Conservation (phyloP, 2,113 vertebrate species). For the Psephotus haematonotus region DNA sequence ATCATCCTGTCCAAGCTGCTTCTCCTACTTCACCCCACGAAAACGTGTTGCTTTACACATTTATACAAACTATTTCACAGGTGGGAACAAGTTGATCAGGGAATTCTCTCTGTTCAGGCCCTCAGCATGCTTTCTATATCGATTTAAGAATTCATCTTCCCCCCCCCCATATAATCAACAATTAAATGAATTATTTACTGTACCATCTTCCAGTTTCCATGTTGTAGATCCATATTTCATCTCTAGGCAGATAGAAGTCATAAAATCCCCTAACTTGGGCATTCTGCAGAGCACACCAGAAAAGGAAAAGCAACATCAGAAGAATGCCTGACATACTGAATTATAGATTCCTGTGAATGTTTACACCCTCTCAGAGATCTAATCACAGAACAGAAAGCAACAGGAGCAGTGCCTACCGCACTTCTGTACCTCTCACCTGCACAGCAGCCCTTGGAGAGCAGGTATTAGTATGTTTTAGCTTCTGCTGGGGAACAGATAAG, state of each 20-base stretch:
- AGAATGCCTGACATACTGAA: not conserved
- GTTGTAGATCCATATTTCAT: slow-evolving; percentile 95
- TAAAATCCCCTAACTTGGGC: slow-evolving; percentile 84
- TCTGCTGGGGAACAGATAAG: not conserved
- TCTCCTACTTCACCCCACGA: not conserved
- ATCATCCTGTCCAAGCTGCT: not conserved
- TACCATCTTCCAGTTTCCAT: slow-evolving; percentile 95
- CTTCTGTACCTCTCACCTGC: not conserved
- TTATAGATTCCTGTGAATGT: not conserved
- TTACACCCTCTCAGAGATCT: not conserved
- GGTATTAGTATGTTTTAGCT: not conserved
- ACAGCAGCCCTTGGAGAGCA: not conserved
- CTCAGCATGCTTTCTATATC: not conserved
- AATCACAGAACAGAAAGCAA: not conserved
- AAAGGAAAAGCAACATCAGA: not conserved
- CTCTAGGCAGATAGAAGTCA: slow-evolving; percentile 92
- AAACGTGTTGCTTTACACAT: not conserved
- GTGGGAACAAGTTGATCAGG: not conserved
- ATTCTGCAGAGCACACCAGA: slow-evolving; percentile 76
- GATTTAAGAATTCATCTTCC: not conserved
- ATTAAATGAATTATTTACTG: not conserved
- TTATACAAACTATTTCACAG: not conserved
- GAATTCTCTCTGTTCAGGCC: not conserved
- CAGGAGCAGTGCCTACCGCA: not conserved
- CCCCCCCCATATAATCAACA: not conserved